phyloP scores from a whole-genome alignment of 2,797 vertebrate genomes.

The Molossus molossus region DNA sequence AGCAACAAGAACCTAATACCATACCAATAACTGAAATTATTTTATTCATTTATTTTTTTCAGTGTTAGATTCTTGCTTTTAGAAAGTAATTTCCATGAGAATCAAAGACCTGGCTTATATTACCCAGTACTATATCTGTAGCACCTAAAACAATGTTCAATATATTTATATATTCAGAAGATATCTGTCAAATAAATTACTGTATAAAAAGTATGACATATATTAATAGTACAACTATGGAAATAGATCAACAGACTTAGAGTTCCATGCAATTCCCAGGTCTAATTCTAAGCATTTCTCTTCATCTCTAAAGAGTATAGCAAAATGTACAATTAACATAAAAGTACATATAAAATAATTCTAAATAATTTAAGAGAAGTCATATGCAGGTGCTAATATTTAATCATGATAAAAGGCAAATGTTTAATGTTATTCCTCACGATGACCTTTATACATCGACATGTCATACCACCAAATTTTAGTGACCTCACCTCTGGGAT shows the following conservation, averaged over 20 bases:
- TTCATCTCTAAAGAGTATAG: neutral
- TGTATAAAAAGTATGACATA: neutral
- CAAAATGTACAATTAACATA: neutral
- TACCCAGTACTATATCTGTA: neutral
- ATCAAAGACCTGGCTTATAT: neutral
- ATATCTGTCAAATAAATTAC: constrained; percentile 41
- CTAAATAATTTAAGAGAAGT: constrained; percentile 27
- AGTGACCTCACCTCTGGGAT: neutral
- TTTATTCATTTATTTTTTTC: neutral
- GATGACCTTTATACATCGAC: neutral
- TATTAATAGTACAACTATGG: neutral
- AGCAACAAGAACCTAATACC: neutral
- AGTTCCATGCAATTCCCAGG: constrained; percentile 9
- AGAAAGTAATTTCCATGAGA: neutral
- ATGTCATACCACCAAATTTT: neutral
- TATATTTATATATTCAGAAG: neutral
- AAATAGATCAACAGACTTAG: neutral
- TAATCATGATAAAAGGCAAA: neutral
- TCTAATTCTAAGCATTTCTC: constrained; percentile 41
- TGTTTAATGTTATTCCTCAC: neutral
- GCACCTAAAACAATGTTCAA: neutral
- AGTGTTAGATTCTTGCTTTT: neutral
- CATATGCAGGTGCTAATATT: neutral
- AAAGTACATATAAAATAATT: neutral
- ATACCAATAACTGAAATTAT: neutral